Percentiles rank a stretch among this genome's conserved stretches.
These are phyloP conservation scores for Onychostruthus taczanowskii DNA, from an alignment of 2,113 vertebrate genomes.

Conservation along the genomic window DNA sequence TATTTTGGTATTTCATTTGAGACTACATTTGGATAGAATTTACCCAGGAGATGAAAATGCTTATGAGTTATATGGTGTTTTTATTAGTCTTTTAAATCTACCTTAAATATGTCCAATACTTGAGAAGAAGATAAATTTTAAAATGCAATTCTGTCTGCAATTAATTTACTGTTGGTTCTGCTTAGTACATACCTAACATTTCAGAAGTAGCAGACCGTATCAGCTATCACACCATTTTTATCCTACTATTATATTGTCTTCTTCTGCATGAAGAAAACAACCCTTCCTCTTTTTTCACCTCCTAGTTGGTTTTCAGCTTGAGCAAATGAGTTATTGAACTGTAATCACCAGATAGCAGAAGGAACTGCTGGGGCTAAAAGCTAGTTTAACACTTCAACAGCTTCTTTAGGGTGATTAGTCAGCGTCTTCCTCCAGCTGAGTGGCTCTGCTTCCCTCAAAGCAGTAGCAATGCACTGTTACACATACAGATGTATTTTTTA, in stretches of 20 bases:
- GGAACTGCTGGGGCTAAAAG: background rate
- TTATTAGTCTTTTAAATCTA: background rate
- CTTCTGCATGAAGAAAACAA: background rate
- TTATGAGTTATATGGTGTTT: background rate
- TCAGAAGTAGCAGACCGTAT: background rate
- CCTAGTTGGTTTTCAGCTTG: background rate
- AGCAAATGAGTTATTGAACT: background rate
- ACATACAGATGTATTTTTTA: background rate
- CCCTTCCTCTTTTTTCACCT: background rate
- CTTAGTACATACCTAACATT: background rate
- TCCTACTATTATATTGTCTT: background rate
- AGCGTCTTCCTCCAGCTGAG: background rate
- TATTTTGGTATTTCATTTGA: background rate
- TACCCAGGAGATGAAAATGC: background rate
- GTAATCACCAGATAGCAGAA: background rate
- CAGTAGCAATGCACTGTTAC: background rate
- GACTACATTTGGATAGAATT: background rate
- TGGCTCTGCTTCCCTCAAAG: background rate
- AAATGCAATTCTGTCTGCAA: background rate
- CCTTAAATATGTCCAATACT: background rate
- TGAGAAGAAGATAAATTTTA: background rate
- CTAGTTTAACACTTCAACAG: slow-evolving; percentile 3
- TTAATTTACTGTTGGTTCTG: background rate
- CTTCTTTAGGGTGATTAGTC: background rate
- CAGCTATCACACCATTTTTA: background rate